These are phyloP conservation scores for Climacteris rufus DNA, from an alignment of 2,113 vertebrate genomes.

Conservation along the genomic window DNA sequence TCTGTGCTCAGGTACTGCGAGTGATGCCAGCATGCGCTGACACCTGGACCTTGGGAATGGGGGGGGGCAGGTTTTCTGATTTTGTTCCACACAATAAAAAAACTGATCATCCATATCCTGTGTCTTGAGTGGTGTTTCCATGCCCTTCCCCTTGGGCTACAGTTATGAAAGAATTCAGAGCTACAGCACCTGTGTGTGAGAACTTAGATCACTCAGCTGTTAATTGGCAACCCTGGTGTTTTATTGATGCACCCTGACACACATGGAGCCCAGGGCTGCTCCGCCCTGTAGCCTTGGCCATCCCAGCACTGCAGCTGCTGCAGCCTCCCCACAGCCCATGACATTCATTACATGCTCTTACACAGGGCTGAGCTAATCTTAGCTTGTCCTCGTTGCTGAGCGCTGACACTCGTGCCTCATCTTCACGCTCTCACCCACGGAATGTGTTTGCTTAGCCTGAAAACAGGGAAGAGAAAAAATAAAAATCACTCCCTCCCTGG, in stretches of 20 bases:
- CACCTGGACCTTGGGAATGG: accelerated
- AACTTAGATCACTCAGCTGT: too few relatives aligned
- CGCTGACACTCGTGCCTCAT: neutral
- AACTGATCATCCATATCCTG: neutral
- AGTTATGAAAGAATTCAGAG: neutral
- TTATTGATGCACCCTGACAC: neutral
- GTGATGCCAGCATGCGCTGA: neutral
- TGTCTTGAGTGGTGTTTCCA: accelerated
- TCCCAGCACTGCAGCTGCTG: neutral
- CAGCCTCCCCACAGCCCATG: neutral
- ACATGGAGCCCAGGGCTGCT: neutral
- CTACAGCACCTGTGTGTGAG: neutral
- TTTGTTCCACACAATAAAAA: neutral
- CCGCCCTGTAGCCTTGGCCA: neutral
- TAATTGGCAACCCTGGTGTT: accelerated
- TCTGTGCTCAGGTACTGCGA: neutral
- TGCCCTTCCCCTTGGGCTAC: neutral
- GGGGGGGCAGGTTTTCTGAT: neutral
- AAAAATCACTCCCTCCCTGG: neutral
- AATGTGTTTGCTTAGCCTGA: constrained; percentile 48
- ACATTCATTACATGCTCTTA: constrained; percentile 20
- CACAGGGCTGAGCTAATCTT: neutral
- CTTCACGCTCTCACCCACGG: constrained; percentile 11
- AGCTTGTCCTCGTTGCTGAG: neutral
- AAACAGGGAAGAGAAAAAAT: neutral